Base-by-base conservation (phyloP, 2,888 invertebrate species). In the Euclidia mi region DNA sequence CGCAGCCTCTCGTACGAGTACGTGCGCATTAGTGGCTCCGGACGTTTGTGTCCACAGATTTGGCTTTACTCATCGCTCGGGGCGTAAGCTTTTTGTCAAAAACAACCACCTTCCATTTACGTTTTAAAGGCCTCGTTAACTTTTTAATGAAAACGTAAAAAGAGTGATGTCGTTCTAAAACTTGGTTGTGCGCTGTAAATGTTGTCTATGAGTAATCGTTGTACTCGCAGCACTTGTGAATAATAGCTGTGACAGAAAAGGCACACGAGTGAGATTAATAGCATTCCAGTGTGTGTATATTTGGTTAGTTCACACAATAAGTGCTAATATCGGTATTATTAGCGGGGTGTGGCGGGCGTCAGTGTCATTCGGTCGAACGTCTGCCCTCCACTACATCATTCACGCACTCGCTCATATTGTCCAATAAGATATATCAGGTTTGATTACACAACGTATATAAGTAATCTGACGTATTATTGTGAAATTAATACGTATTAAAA, bases 371-470 rank as follows among this genome's bases (percentile, higher is more conserved):
- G 58, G 37, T 46, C 45, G 35, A 35, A 34, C 29, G 61, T 43
- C 48, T 65, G 53, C 47, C 73, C 56, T 58, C 48, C 49, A 35
- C 15, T 2, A 17, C 50, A 37, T 42, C 25, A 17, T 25, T 20
- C 59, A 35, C 15, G 38, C 28, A 40, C 18, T 34, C n/a, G 14
- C 37, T 28, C 29, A 25, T 25, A 25, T 48, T 49, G 44, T 37
- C 15, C 40, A 52, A 66, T 35, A 66, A 28, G 3, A 47, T 44
- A 15, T 42, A 52, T 52, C 48, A 17, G 20, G 32, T 40, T 43
- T 37, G 25, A 62, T 62, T 50, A 25, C 45, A 40, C 28, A 41
- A 46, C 31, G 51, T 44, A 25, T 25, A 15, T 17, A n/a, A 10
- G 18, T 45, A 68, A 29, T 46, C 35, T 31, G 18, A 28, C n/a